These are phyloP conservation scores for Menidia beryllina DNA, from an alignment of 2,113 vertebrate genomes.

Conservation along the genomic window DNA sequence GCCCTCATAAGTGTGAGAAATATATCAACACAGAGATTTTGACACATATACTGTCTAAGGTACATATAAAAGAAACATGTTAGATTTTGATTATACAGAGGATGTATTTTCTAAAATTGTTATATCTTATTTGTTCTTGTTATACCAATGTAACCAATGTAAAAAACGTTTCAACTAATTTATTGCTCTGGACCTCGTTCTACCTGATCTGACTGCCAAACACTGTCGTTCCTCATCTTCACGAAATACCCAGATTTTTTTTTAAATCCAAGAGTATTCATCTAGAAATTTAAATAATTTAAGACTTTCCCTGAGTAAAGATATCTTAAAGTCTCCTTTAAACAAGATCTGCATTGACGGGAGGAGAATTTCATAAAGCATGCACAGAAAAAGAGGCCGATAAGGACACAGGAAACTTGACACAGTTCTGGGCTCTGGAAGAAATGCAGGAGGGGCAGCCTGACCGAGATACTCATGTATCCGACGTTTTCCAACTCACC, in stretches of 20 bases:
- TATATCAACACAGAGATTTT: constrained; percentile 18
- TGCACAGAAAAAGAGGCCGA: constrained; percentile 48
- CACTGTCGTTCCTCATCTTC: constrained; percentile 7
- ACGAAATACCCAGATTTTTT: constrained; percentile 22
- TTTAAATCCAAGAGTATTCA: background rate
- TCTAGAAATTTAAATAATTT: constrained; percentile 3
- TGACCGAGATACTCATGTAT: constrained; percentile 37
- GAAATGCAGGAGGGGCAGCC: constrained; percentile 31
- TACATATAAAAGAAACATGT: no score
- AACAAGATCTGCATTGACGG: background rate
- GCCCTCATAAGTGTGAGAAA: constrained; percentile 51
- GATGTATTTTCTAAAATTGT: no score
- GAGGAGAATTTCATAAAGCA: background rate
- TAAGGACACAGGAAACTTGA: constrained; percentile 56
- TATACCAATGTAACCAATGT: no score
- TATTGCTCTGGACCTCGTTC: background rate
- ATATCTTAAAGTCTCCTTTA: background rate
- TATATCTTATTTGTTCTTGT: no score
- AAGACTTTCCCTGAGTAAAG: background rate
- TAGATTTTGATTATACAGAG: no score
- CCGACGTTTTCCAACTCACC: constrained; percentile 60
- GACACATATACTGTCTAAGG: no score
- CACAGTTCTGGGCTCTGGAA: constrained; percentile 24
- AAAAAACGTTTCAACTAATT: no score
- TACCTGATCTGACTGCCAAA: background rate